Base-by-base conservation (phyloP, 1,140 invertebrate species). In the Zeugodacus cucurbitae region DNA sequence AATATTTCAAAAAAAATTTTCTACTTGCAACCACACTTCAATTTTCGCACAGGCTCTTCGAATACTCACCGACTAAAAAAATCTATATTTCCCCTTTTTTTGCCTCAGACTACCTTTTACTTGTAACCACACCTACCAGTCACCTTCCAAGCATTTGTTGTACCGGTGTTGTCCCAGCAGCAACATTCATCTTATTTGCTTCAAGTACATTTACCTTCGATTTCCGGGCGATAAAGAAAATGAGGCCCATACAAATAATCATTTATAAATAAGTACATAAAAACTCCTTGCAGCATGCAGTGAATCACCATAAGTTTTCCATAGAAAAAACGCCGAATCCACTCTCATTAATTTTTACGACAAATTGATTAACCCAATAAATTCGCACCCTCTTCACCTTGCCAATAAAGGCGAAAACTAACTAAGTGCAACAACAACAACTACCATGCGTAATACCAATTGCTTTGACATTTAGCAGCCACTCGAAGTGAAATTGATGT, bases 321-420 rank as follows among this genome's bases (percentile, higher is more conserved):
- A 4, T 44, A n/a, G 22, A 41, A 44, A 22, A 58, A 37, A 64
- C 89, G 48, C 8, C 14, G 88, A 90, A 90, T 78, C 89, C 89
- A 88, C 85, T 89, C 85, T 89, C 91, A 92, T 92, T 92, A 92
- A 90, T 90, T 92, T 92, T 92, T 92, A 92, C 91, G 91, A 91
- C 91, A 92, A 92, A 92, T 92, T 92, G 91, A 92, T 92, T 92
- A 92, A 91, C 91, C 91, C 22, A 88, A 70, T 90, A 90, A 91
- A 89, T 87, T 92, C 90, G 90, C 91, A 92, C 91, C 91, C 91
- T 86, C 88, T 87, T 87, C 87, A 48, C n/a, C 22, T 48, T 48
- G 74, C 20, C 37, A 86, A 82, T 48, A 82, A 82, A 78, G 22
- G 70, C 14, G 3, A 54, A 37, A 74, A 74, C 41, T 17, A 74